Evolutionary conservation across 2,113 vertebrate genomes (phyloP).

Genomic region (Callipepla californica): DNA sequence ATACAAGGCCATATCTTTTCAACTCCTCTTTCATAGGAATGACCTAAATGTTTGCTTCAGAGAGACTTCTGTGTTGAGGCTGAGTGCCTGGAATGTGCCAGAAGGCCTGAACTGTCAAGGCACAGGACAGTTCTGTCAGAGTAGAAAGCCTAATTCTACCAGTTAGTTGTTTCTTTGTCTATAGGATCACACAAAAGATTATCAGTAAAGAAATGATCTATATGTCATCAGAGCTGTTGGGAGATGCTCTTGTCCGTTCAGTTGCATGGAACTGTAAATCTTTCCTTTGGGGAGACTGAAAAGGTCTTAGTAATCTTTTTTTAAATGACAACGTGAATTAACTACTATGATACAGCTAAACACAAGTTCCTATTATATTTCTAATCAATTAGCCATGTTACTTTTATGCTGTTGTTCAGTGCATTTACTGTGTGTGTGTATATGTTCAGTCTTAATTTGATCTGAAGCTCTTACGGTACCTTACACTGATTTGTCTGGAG

Average conservation of each 20-base stretch:
- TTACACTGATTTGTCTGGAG: background rate
- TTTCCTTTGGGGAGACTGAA: background rate
- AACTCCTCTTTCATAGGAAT: background rate
- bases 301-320: background rate
- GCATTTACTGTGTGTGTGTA: background rate
- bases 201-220: background rate
- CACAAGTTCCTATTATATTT: background rate
- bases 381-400: background rate
- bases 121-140: background rate
- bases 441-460: background rate
- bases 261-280: background rate
- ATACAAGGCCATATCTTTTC: background rate
- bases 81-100: background rate
- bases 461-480: background rate
- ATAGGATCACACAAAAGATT: background rate
- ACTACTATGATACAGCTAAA: background rate
- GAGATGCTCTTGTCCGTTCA: background rate
- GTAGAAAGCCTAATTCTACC: background rate
- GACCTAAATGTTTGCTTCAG: background rate
- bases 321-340: background rate
- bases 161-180: slow-evolving; percentile 1
- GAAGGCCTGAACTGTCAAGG: background rate
- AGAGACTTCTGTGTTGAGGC: background rate
- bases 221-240: background rate
- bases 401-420: background rate